Evolutionary conservation across 2,113 vertebrate genomes (phyloP).

Genomic region (Zosterops pallidus): DNA sequence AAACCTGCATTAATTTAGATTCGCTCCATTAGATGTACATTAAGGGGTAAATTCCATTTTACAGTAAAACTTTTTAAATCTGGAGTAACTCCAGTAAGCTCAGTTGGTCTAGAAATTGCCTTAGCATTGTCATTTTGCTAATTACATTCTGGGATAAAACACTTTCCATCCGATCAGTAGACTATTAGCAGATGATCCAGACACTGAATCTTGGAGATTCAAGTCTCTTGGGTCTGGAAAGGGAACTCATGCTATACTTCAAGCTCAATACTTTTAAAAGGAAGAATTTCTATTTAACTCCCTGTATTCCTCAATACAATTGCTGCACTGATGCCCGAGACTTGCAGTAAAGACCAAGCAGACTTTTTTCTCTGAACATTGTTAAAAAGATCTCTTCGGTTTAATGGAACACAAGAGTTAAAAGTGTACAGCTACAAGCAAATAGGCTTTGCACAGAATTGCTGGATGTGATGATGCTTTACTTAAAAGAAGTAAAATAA

Average conservation of each 20-base stretch:
- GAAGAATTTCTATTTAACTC: neutral
- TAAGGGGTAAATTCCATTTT: conserved; percentile 9
- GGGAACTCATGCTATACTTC: neutral
- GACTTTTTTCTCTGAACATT: neutral
- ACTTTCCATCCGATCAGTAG: neutral
- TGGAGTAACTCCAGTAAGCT: neutral
- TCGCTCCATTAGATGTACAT: neutral
- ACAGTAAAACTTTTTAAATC: neutral
- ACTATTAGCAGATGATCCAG: neutral
- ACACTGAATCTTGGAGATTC: neutral
- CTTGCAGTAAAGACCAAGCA: neutral
- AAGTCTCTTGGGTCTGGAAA: neutral
- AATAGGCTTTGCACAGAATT: neutral
- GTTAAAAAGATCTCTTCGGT: neutral
- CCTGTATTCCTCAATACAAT: neutral
- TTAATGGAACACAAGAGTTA: neutral
- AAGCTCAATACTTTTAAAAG: neutral
- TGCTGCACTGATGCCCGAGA: neutral
- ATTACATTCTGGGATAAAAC: conserved; percentile 15
- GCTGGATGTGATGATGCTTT: neutral
- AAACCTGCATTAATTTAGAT: neutral
- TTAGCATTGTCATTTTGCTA: conserved; percentile 15
- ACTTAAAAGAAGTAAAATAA: neutral
- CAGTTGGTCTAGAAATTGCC: conserved; percentile 1
- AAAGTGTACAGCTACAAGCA: neutral